Base-by-base conservation (phyloP, 2,113 vertebrate genomes). In the Nettapus auritus region DNA sequence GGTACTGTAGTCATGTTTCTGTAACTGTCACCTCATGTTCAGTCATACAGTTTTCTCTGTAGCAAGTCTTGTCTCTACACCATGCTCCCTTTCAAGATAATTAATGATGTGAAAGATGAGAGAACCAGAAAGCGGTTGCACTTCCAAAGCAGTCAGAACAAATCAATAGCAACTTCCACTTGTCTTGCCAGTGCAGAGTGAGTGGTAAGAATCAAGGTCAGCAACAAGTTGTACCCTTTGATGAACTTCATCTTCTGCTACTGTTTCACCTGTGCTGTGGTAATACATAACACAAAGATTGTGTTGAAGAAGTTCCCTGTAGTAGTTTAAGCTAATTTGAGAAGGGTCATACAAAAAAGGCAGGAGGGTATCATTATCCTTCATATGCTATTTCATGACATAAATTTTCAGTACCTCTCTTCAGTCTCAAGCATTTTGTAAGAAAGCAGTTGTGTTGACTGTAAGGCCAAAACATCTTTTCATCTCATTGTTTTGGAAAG, bases 51-150 rank as follows among this genome's bases (percentile, higher is more conserved):
- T 68, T 93, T 89, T 85, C 68, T 71, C 81, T 5, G 7, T 94
- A 93, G 86, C 86, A 68, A 89, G 53, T 50, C 60, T 90, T 94
- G 80, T 79, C 90, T 91, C 29, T 94, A 71, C 66, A 86, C 53
- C 75, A 17, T 66, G 50, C 94, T 93, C 55, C 85, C 79, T 91
- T 87, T 95, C 83, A 55, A 88, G 89, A 81, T 97, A 95, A 96
- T 97, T 95, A 94, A 89, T 62, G 82, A 96, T 90, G 83, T 89
- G 94, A 92, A 96, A 95, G 86, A 85, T 92, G 77, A 85, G 73
- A 94, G 92, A 89, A 93, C 38, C 59, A 77, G 82, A 87, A 93
- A 95, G 70, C 2, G 0, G 68, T 70, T 91, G 34, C 56, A 57
- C 93, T 96, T 93, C 83, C 81, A 88, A 79, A 90, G 95, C 88